These are phyloP conservation scores for Grus americana DNA, from an alignment of 2,113 vertebrate species.

Conservation along the genomic window DNA sequence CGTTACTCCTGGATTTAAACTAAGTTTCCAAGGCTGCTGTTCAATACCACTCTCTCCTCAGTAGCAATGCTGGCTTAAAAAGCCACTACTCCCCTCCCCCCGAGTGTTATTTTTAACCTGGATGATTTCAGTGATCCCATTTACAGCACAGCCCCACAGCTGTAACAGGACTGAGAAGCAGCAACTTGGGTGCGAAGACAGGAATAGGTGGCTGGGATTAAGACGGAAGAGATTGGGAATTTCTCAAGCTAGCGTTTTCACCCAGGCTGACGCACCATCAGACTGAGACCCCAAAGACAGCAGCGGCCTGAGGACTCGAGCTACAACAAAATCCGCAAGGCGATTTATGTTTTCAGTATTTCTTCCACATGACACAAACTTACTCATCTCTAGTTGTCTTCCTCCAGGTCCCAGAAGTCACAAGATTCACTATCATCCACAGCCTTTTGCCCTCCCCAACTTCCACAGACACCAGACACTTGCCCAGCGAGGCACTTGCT, in stretches of 20 bases:
- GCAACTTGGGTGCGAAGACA: not conserved
- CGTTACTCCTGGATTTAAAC: not conserved
- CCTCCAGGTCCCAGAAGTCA: conserved; percentile 52
- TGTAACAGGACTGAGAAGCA: not conserved
- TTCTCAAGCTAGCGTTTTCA: not conserved
- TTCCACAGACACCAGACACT: not conserved
- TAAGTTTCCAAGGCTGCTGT: not conserved
- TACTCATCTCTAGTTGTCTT: conserved; percentile 41
- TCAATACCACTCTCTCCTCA: not conserved
- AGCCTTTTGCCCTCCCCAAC: not conserved
- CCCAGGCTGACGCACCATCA: not conserved
- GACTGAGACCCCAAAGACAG: fast-evolving
- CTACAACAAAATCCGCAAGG: not conserved
- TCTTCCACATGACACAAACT: conserved; percentile 53
- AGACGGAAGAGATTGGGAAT: not conserved
- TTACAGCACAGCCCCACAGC: conserved; percentile 54
- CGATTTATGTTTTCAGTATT: not conserved
- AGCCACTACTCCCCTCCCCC: conserved; percentile 27
- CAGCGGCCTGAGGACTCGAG: fast-evolving
- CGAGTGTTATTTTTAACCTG: conserved; percentile 62
- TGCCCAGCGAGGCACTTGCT: not conserved
- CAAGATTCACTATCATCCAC: conserved; percentile 42
- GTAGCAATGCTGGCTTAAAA: not conserved
- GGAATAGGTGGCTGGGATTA: not conserved
- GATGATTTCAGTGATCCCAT: conserved; percentile 64